These are phyloP conservation scores for Druon quercuslanigerum DNA, from an alignment of 1,140 invertebrate species.

Conservation along the genomic window DNA sequence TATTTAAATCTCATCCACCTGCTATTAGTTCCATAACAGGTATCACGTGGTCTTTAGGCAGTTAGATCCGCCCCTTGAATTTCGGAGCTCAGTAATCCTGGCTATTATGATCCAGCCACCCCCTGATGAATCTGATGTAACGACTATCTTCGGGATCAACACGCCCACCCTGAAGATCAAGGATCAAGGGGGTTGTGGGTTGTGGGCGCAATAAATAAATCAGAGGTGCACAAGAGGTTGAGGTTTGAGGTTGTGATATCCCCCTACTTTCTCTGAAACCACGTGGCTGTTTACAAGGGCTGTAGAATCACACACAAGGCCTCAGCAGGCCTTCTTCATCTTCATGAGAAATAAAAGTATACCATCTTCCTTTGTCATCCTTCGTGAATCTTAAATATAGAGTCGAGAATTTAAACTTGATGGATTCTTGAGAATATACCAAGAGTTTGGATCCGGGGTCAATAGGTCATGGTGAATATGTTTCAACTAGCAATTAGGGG, in stretches of 20 bases:
- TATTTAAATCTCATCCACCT: constrained; percentile 17
- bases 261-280: neutral
- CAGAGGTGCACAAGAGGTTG: constrained; percentile 33
- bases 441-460: no score
- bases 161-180: constrained; percentile 40
- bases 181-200: constrained; percentile 42
- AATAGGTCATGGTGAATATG: no score
- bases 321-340: constrained; percentile 45
- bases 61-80: constrained; percentile 37
- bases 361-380: no score
- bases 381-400: no score
- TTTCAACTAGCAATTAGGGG: no score
- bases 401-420: no score
- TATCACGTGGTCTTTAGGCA: constrained; percentile 28
- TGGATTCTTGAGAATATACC: no score
- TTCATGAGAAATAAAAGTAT: no score
- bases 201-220: constrained; percentile 48
- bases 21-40: constrained; percentile 28
- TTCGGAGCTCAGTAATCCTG: neutral
- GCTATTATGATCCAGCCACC: constrained; percentile 22
- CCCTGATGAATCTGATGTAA: constrained; percentile 8
- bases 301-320: constrained; percentile 38
- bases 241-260: neutral
- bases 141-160: constrained; percentile 48
- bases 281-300: constrained; percentile 22